Evolutionary conservation across 2,888 invertebrate genomes (phyloP).

Genomic region (Corbicula japonica): DNA sequence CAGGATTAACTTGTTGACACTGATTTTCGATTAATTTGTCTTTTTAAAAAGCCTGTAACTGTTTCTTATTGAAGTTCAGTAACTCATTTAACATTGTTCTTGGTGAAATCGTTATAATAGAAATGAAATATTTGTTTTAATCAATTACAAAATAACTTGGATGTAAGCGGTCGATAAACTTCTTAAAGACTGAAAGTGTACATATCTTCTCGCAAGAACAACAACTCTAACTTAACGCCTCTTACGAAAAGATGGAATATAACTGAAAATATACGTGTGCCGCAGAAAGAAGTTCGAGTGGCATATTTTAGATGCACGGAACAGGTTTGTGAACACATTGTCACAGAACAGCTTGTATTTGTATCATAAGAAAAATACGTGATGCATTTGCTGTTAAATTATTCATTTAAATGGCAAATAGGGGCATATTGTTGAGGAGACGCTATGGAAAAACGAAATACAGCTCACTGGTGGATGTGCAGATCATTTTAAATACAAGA

Average conservation of each 20-base stretch:
- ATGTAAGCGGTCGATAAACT: no score
- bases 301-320: slow-evolving; percentile 50
- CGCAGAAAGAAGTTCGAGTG: slow-evolving; percentile 57
- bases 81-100: no score
- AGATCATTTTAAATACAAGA: slow-evolving; percentile 47
- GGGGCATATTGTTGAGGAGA: slow-evolving; percentile 28
- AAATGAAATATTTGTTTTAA: no score
- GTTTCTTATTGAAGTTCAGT: no score
- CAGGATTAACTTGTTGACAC: no score
- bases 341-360: slow-evolving; percentile 48
- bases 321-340: slow-evolving; percentile 43
- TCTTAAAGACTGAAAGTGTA: no score
- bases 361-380: slow-evolving; percentile 53
- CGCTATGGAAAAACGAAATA: slow-evolving; percentile 35
- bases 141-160: no score
- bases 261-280: slow-evolving; percentile 54
- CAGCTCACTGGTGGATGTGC: slow-evolving; percentile 52
- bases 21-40: no score
- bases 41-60: no score
- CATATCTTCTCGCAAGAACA: no score
- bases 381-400: slow-evolving; percentile 48
- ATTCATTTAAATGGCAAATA: slow-evolving; percentile 33
- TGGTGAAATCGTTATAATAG: no score
- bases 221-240: no score
- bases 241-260: slow-evolving; percentile 56